Evolutionary conservation across 92 coral and sea anemone genomes (phyloP).

Genomic region (Plumapathes pennacea): DNA sequence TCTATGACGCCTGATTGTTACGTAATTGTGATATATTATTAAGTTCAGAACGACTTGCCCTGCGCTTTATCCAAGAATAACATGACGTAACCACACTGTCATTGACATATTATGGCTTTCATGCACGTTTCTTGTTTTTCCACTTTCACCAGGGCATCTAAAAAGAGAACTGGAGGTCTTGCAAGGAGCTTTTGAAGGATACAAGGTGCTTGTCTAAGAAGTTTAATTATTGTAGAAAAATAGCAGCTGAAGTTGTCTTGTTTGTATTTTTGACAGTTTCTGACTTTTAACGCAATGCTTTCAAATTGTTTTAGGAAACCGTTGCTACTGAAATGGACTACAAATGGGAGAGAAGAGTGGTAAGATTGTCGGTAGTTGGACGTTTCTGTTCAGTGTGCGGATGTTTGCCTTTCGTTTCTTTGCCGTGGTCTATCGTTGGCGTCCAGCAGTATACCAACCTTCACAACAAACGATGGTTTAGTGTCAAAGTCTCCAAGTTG

Average conservation of each 20-base stretch:
- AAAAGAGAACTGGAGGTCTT: constrained; percentile 56
- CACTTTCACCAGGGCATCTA: constrained; percentile 26
- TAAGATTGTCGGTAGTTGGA: constrained; percentile 5
- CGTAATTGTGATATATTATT: too few species aligned
- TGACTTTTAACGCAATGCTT: too few species aligned
- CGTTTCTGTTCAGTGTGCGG: too few species aligned
- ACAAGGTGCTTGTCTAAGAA: constrained; percentile 35
- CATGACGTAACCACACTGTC: too few species aligned
- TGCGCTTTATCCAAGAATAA: too few species aligned
- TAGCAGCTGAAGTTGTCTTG: not conserved
- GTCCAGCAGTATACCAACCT: too few species aligned
- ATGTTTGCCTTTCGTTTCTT: too few species aligned
- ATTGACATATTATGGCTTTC: not conserved
- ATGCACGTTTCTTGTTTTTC: not conserved
- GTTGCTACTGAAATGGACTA: constrained; percentile 87
- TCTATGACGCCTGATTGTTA: too few species aligned
- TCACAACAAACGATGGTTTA: not conserved
- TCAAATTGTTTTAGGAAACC: constrained; percentile 59
- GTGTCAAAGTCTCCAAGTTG: not conserved
- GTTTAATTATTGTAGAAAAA: not conserved
- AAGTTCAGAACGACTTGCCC: too few species aligned
- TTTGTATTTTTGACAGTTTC: not conserved
- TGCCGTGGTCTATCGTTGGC: too few species aligned
- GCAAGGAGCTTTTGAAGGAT: constrained; percentile 80
- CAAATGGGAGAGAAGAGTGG: constrained; percentile 86